A percentile compares a stretch with the other conserved stretches of the same genome.
Evolutionary conservation across 2,797 vertebrate species (phyloP).

Genomic region (Capromys pilorides): DNA sequence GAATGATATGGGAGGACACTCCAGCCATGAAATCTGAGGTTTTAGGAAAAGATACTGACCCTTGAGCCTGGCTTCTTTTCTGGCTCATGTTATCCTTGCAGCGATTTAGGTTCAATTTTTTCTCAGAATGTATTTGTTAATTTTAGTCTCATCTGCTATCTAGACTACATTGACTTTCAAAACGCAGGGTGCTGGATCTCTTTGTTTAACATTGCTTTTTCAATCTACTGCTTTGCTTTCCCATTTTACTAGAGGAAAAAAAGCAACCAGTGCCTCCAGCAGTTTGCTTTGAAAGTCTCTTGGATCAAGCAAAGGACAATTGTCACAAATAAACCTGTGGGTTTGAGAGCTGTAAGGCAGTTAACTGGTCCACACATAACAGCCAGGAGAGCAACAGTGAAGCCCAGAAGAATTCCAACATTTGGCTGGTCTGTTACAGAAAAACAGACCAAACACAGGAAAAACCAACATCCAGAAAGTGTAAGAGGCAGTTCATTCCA

Average conservation of each 20-base stretch:
- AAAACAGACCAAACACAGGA: too few relatives aligned
- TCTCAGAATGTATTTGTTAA: not conserved
- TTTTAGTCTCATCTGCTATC: constrained; percentile 12
- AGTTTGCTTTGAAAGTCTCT: not conserved
- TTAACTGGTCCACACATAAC: too few relatives aligned
- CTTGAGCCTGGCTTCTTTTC: not conserved
- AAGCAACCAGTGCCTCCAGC: not conserved
- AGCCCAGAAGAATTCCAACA: not conserved
- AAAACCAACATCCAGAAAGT: too few relatives aligned
- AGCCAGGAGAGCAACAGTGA: not conserved
- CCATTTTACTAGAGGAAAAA: not conserved
- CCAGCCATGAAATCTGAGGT: not conserved
- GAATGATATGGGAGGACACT: not conserved
- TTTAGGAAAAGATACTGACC: not conserved
- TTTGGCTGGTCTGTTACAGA: not conserved
- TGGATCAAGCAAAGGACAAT: too few relatives aligned
- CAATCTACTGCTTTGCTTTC: not conserved
- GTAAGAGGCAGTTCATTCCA: too few relatives aligned
- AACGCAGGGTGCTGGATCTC: not conserved
- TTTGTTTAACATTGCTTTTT: not conserved
- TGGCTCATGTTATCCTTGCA: not conserved
- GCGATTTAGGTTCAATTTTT: not conserved
- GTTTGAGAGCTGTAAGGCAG: too few relatives aligned
- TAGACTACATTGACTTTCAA: constrained; percentile 20
- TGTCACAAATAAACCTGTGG: too few relatives aligned